These are phyloP conservation scores for Mythimna albipuncta DNA, from an alignment of 2,888 invertebrate genomes.

Conservation along the genomic window DNA sequence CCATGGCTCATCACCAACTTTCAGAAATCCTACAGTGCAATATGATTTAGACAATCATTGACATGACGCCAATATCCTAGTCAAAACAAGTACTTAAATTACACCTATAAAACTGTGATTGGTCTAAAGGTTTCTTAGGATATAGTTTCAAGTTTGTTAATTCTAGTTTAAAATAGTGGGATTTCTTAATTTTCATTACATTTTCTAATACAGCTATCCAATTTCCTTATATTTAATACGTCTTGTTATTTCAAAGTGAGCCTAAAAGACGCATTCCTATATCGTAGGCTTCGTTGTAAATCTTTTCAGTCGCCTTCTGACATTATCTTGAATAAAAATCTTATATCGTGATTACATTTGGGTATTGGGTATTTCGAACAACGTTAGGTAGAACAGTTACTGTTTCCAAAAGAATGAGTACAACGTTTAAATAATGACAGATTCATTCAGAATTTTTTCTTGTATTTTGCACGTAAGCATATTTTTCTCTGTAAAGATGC, in stretches of 20 bases:
- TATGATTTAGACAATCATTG: background rate
- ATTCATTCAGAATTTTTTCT: slow-evolving; percentile 13
- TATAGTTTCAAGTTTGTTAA: background rate
- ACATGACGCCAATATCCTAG: background rate
- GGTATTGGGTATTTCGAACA: slow-evolving; percentile 61
- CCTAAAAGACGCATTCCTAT: slow-evolving; percentile 35
- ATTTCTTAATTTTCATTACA: background rate
- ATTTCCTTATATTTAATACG: background rate
- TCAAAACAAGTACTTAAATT: background rate
- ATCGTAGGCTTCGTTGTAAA: slow-evolving; percentile 53
- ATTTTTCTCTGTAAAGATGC: background rate
- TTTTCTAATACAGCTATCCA: slow-evolving; percentile 6
- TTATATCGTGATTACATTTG: slow-evolving; percentile 66
- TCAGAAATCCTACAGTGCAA: background rate
- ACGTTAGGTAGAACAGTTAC: slow-evolving; percentile 16
- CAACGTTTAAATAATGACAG: slow-evolving; percentile 28
- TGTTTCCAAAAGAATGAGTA: slow-evolving; percentile 46
- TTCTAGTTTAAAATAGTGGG: background rate
- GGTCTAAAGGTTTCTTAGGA: background rate
- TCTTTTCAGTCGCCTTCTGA: slow-evolving; percentile 60
- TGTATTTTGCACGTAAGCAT: background rate
- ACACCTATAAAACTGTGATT: background rate
- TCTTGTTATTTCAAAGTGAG: slow-evolving; percentile 6
- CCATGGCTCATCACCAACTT: background rate
- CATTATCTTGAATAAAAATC: slow-evolving; percentile 65